Conservation (phyloP, 2,797 vertebrate species). For the Enteromius anoplus region DNA sequence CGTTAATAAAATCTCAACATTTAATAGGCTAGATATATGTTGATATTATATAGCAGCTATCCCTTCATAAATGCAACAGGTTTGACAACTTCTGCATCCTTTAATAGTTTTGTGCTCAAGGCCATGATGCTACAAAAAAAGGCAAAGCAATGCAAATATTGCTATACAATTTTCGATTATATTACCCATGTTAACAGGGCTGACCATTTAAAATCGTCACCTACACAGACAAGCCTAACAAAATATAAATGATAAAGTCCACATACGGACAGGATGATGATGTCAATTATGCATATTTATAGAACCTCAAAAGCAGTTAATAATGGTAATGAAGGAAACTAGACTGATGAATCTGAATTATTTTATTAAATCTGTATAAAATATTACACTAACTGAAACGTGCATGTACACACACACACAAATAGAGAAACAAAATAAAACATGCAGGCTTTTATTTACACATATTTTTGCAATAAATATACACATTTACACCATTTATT, state of each 20-base stretch:
- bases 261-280: background rate
- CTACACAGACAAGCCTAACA: background rate
- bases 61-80: background rate
- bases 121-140: background rate
- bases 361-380: background rate
- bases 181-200: background rate
- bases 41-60: background rate
- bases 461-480: background rate
- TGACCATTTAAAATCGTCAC: background rate
- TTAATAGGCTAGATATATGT: background rate
- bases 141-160: background rate
- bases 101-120: background rate
- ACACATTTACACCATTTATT: background rate
- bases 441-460: background rate
- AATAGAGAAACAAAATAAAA: background rate
- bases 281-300: background rate
- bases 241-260: background rate
- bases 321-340: background rate
- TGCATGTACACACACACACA: too few relatives aligned
- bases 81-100: background rate
- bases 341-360: background rate
- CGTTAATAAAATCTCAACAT: background rate
- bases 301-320: background rate
- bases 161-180: background rate
- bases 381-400: background rate